phyloP scores from a whole-genome alignment of 2,888 invertebrate genomes.

The Meloe dianella region DNA sequence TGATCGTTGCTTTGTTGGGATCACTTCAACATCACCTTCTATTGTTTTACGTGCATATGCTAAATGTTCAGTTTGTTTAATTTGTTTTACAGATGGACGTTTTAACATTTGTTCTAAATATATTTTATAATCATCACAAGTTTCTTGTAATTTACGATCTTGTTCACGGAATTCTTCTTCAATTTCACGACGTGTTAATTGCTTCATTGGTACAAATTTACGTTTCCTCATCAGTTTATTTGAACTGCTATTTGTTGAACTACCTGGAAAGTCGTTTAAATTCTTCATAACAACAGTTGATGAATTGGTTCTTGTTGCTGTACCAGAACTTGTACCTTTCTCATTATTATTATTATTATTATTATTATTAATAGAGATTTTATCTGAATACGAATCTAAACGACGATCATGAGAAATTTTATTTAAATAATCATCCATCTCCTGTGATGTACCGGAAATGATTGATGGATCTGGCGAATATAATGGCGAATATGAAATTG shows the following conservation, averaged over 20 bases:
- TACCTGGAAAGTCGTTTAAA: background rate
- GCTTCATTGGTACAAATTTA: conserved; percentile 42
- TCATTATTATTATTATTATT: background rate
- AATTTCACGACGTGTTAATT: conserved; percentile 48
- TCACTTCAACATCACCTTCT: conserved; percentile 44
- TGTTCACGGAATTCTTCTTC: conserved; percentile 47
- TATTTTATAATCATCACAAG: conserved; percentile 34
- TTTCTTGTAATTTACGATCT: conserved; percentile 45
- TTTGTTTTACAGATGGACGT: conserved; percentile 48
- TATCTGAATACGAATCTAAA: background rate
- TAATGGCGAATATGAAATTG: background rate
- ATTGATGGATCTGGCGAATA: background rate
- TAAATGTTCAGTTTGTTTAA: conserved; percentile 47
- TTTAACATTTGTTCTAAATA: conserved; percentile 46
- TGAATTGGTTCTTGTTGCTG: background rate
- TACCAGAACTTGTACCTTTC: background rate
- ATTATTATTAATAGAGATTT: background rate
- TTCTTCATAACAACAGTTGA: background rate
- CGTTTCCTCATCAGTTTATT: conserved; percentile 12
- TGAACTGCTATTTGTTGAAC: background rate
- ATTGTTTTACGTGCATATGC: conserved; percentile 46
- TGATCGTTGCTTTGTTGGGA: conserved; percentile 34
- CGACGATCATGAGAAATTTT: background rate
- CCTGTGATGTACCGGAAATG: background rate
- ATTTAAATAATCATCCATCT: background rate